These are phyloP conservation scores for Sarcophilus harrisii DNA, from an alignment of 2,797 vertebrate genomes.

Conservation along the genomic window DNA sequence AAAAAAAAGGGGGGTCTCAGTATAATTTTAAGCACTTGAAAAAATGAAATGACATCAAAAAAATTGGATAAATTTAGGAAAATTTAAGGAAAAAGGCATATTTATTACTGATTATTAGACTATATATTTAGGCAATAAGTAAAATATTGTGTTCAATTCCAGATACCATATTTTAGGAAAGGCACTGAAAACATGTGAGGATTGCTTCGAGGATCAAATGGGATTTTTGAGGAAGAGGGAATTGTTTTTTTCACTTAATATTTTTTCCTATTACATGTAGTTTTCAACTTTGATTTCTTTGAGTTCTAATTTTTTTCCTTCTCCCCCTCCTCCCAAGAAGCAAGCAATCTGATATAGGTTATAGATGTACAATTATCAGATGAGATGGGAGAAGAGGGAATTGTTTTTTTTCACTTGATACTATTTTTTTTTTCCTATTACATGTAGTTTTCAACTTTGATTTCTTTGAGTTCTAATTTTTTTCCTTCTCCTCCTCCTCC, in stretches of 20 bases:
- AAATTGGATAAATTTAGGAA: background rate
- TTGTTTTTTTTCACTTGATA: too few species aligned
- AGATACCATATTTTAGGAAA: background rate
- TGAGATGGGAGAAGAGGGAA: background rate
- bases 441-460: too few species aligned
- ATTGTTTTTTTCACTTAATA: too few species aligned
- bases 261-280: too few species aligned
- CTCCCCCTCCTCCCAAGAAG: too few species aligned
- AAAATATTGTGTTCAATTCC: background rate
- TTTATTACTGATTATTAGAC: background rate
- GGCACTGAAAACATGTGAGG: background rate
- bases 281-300: too few species aligned
- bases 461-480: too few species aligned
- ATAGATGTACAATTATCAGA: background rate
- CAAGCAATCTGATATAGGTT: too few species aligned
- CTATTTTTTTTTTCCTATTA: too few species aligned
- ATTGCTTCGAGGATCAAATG: background rate
- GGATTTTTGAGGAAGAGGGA: background rate
- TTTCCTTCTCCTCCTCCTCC: too few species aligned
- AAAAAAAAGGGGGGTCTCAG: constrained; percentile 4
- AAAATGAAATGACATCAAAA: constrained; percentile 22
- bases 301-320: too few species aligned
- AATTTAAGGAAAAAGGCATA: background rate
- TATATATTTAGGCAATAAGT: background rate
- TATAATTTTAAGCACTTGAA: constrained; percentile 12